These are phyloP conservation scores for Noctua comes DNA, from an alignment of 2,888 invertebrate species.

Conservation along the genomic window DNA sequence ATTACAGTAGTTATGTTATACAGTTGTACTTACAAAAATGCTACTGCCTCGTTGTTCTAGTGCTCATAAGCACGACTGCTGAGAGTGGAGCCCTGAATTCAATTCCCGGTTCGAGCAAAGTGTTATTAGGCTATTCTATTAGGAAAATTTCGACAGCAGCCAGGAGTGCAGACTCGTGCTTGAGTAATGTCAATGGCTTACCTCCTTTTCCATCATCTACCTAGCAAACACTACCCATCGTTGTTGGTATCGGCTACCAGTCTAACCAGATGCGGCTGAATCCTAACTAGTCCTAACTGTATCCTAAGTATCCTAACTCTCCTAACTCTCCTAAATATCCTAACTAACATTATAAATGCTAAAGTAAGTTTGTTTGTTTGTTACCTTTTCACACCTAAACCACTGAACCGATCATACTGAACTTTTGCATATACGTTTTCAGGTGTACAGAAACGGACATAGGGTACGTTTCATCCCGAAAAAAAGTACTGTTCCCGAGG, in stretches of 20 bases:
- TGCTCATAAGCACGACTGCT: background rate
- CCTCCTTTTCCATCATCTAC: background rate
- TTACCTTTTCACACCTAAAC: too few species aligned
- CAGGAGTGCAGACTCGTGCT: background rate
- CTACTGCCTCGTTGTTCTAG: background rate
- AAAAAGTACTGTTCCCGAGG: too few species aligned
- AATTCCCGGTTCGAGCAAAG: background rate
- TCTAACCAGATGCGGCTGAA: background rate
- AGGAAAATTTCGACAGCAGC: background rate
- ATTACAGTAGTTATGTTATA: too few species aligned
- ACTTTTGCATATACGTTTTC: too few species aligned
- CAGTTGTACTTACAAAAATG: background rate
- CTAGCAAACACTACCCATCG: background rate
- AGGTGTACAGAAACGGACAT: too few species aligned
- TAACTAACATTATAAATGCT: too few species aligned
- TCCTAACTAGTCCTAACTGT: too few species aligned
- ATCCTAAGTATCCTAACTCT: too few species aligned
- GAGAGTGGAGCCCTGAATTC: background rate
- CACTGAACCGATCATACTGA: too few species aligned
- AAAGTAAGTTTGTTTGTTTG: too few species aligned
- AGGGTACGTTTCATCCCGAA: too few species aligned
- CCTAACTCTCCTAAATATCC: too few species aligned
- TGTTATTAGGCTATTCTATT: background rate
- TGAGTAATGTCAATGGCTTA: background rate
- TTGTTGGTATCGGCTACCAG: background rate